phyloP scores from a whole-genome alignment of 2,797 vertebrate species.

The Netta rufina region DNA sequence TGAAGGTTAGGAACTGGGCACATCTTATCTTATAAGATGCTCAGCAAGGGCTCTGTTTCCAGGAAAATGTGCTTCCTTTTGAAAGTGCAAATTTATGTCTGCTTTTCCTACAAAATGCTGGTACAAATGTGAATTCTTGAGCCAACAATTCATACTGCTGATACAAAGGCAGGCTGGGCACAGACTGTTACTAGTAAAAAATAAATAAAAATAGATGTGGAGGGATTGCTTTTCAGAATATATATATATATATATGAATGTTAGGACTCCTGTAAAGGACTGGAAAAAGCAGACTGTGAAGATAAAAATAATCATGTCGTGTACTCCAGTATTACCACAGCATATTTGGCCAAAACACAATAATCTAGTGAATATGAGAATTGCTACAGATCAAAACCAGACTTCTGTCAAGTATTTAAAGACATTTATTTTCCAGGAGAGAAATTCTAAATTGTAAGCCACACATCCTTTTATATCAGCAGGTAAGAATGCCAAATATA shows the following conservation, averaged over 20 bases:
- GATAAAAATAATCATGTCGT: conserved; percentile 50
- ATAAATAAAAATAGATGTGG: not conserved
- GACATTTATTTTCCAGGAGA: not conserved
- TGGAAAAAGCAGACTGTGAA: conserved; percentile 18
- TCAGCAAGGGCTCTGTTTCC: conserved; percentile 18
- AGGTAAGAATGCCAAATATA: not conserved
- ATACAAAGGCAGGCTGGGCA: conserved; percentile 11
- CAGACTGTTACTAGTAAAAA: not conserved
- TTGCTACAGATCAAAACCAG: not conserved
- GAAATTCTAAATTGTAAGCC: conserved; percentile 3
- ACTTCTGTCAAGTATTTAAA: not conserved
- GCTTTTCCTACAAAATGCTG: conserved; percentile 41
- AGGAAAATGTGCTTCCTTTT: conserved; percentile 18
- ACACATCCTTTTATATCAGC: not conserved
- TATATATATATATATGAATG: not conserved
- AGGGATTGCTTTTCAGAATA: not conserved
- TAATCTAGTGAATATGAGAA: not conserved
- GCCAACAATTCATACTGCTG: conserved; percentile 26
- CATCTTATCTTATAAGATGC: not conserved
- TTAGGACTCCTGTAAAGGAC: conserved; percentile 27
- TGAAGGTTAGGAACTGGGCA: conserved; percentile 48
- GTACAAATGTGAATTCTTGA: conserved; percentile 16
- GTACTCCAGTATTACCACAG: not conserved
- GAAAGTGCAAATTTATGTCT: conserved; percentile 30
- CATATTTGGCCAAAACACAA: not conserved